phyloP scores from a whole-genome alignment of 2,888 invertebrate species.

The Sclerodermus sp. region DNA sequence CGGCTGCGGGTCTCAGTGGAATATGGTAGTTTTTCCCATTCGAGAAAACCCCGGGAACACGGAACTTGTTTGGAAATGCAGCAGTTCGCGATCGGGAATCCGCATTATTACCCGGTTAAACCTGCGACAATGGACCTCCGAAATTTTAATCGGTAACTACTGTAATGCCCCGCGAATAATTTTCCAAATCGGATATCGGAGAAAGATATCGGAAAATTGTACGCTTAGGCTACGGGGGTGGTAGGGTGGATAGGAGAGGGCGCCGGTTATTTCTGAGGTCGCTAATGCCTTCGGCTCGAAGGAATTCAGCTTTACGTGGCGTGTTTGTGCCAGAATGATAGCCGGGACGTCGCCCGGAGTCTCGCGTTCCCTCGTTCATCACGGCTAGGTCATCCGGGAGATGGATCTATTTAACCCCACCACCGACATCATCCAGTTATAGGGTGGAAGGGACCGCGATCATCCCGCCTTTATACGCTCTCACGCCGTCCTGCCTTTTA shows the following conservation, averaged over 20 bases:
- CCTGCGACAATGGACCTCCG: too few relatives aligned
- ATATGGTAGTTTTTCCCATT: too few relatives aligned
- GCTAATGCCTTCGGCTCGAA: constrained; percentile 18
- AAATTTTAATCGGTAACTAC: too few relatives aligned
- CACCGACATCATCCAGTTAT: constrained; percentile 7
- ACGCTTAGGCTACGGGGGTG: too few relatives aligned
- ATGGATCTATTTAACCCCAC: constrained; percentile 26
- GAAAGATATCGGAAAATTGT: too few relatives aligned
- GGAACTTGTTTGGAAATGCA: too few relatives aligned
- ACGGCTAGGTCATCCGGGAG: constrained; percentile 17
- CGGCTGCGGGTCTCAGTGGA: too few relatives aligned
- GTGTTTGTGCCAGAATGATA: constrained; percentile 23
- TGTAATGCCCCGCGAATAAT: too few relatives aligned
- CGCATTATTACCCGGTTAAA: too few relatives aligned
- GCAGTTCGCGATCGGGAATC: too few relatives aligned
- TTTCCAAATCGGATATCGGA: too few relatives aligned
- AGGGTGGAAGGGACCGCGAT: constrained; percentile 1
- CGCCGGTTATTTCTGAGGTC: constrained; percentile 31
- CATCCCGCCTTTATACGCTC: neutral
- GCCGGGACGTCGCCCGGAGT: constrained; percentile 7
- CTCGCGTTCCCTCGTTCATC: constrained; percentile 19
- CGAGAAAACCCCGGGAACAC: too few relatives aligned
- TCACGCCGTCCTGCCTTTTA: neutral
- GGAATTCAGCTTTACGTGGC: constrained; percentile 23
- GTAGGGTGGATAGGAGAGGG: constrained; percentile 8